phyloP scores from a whole-genome alignment of 2,113 vertebrate genomes.

The Pseudois nayaur region DNA sequence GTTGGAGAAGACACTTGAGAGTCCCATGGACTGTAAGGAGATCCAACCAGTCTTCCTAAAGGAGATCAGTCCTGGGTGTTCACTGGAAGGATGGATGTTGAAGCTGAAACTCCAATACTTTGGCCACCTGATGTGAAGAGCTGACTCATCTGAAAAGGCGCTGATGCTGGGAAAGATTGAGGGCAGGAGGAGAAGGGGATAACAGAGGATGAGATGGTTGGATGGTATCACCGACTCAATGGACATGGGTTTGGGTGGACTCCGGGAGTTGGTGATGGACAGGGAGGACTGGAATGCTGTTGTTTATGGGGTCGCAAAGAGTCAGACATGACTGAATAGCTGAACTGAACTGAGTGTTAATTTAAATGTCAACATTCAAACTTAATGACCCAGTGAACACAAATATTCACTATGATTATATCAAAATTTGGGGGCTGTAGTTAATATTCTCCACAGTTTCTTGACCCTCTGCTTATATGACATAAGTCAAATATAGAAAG shows the following conservation, averaged over 20 bases:
- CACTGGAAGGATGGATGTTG: background rate
- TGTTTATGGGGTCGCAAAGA: background rate
- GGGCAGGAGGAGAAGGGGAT: background rate
- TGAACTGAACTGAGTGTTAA: background rate
- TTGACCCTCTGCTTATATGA: background rate
- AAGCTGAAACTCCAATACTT: background rate
- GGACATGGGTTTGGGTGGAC: background rate
- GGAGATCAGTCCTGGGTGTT: background rate
- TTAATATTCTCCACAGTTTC: background rate
- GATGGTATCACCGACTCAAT: background rate
- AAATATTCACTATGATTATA: background rate
- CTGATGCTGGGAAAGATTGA: background rate
- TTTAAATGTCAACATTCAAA: background rate
- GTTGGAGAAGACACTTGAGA: background rate
- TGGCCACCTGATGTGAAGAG: background rate
- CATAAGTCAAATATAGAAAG: background rate
- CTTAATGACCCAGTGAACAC: background rate
- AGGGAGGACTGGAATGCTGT: background rate
- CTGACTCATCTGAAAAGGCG: background rate
- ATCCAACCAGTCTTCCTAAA: background rate
- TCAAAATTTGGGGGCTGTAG: background rate
- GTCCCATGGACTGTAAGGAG: background rate
- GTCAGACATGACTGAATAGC: rapidly evolving
- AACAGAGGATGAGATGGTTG: background rate
- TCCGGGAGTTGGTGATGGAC: background rate